These are phyloP conservation scores for Agrotis ipsilon DNA, from an alignment of 2,888 invertebrate genomes.

Conservation along the genomic window DNA sequence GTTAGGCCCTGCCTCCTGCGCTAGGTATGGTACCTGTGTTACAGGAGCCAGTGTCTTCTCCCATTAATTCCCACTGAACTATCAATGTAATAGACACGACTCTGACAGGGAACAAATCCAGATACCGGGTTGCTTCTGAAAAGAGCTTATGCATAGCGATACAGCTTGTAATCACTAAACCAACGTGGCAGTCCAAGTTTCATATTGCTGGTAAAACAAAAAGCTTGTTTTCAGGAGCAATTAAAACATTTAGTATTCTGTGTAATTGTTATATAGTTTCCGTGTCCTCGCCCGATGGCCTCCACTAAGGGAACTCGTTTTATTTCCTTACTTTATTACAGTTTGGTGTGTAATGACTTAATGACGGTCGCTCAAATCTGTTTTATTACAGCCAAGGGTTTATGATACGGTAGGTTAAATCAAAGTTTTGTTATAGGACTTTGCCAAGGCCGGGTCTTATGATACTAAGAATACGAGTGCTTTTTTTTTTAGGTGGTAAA, in stretches of 20 bases:
- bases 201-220: neutral
- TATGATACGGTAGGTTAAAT: slow-evolving; percentile 30
- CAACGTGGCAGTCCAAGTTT: neutral
- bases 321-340: slow-evolving; percentile 38
- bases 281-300: slow-evolving; percentile 24
- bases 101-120: no score
- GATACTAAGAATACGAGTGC: neutral
- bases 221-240: slow-evolving; percentile 4
- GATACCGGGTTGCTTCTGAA: no score
- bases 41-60: no score
- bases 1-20: no score
- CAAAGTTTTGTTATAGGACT: slow-evolving; percentile 40
- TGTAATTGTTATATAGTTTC: slow-evolving; percentile 22
- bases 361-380: slow-evolving; percentile 38
- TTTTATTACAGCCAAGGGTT: slow-evolving; percentile 43
- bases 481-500: no score
- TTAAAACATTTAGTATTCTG: slow-evolving; percentile 25
- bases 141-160: no score
- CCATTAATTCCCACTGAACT: no score
- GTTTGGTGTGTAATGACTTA: slow-evolving; percentile 45
- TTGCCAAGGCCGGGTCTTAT: neutral
- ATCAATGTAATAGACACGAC: no score
- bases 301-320: slow-evolving; percentile 13
- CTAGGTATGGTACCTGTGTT: no score
- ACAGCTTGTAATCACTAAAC: no score